phyloP scores from a whole-genome alignment of 2,888 invertebrate genomes.

The Clostera curtula region DNA sequence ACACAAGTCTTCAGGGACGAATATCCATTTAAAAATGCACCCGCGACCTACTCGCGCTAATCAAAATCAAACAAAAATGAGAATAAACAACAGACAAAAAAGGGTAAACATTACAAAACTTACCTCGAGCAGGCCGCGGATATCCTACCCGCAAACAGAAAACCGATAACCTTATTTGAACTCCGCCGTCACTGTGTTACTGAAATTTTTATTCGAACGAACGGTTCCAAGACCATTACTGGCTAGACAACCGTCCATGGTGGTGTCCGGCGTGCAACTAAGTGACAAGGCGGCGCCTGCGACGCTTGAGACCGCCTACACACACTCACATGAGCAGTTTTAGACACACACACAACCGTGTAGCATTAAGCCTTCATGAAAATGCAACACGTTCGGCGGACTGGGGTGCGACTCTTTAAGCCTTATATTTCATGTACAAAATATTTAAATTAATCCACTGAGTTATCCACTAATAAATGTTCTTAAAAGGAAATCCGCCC shows the following conservation, averaged over 20 bases:
- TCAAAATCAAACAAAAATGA: conserved; percentile 40
- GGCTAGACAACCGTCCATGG: conserved; percentile 34
- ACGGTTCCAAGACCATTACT: conserved; percentile 10
- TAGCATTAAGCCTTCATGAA: conserved; percentile 53
- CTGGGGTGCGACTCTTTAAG: conserved; percentile 30
- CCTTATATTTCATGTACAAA: too few relatives aligned
- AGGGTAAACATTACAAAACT: conserved; percentile 44
- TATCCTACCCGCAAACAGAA: conserved; percentile 56
- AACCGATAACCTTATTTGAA: conserved; percentile 60
- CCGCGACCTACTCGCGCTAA: conserved; percentile 34
- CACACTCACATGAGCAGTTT: conserved; percentile 34
- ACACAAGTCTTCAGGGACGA: too few relatives aligned
- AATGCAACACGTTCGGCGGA: conserved; percentile 46
- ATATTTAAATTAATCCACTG: too few relatives aligned
- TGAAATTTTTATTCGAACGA: conserved; percentile 21
- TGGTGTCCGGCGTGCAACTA: conserved; percentile 47
- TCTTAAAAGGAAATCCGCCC: too few relatives aligned
- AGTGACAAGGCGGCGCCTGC: conserved; percentile 54
- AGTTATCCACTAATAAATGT: too few relatives aligned
- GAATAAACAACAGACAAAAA: conserved; percentile 30
- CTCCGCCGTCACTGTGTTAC: conserved; percentile 40
- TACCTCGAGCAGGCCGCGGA: conserved; percentile 44
- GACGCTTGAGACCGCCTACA: conserved; percentile 46
- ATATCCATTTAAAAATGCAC: too few relatives aligned
- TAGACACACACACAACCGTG: conserved; percentile 22